phyloP scores from a whole-genome alignment of 2,888 invertebrate species.

The Ectropis crepuscularia region DNA sequence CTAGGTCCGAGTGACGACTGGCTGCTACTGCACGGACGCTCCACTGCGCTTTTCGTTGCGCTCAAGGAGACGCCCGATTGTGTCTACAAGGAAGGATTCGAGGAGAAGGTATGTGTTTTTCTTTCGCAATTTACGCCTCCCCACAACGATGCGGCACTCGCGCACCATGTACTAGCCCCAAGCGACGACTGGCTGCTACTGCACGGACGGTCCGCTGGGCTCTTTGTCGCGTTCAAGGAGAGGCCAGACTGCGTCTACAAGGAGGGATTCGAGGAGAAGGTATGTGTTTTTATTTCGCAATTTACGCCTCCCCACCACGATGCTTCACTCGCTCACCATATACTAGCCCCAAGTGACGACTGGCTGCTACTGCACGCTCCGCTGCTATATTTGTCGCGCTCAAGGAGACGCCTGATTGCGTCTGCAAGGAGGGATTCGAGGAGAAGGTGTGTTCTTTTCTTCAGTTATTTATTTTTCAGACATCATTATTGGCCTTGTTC shows the following conservation, averaged over 20 bases:
- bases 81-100: slow-evolving; percentile 55
- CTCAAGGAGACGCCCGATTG: slow-evolving; percentile 91
- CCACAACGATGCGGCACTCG: too few species aligned
- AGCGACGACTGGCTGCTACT: slow-evolving; percentile 90
- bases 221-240: slow-evolving; percentile 95
- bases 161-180: too few species aligned
- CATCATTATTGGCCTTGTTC: background rate
- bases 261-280: slow-evolving; percentile 40
- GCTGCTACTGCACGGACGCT: slow-evolving; percentile 91
- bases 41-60: slow-evolving; percentile 72
- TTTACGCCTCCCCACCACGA: too few species aligned
- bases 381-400: slow-evolving; percentile 93
- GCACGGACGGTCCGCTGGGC: slow-evolving; percentile 93
- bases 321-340: too few species aligned
- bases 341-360: too few species aligned
- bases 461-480: background rate
- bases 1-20: slow-evolving; percentile 87
- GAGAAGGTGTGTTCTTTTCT: slow-evolving; percentile 38
- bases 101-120: slow-evolving; percentile 39
- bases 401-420: slow-evolving; percentile 89
- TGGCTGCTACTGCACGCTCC: slow-evolving; percentile 92
- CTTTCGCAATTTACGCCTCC: too few species aligned
- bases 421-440: slow-evolving; percentile 49
- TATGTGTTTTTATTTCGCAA: slow-evolving; percentile 30
- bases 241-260: slow-evolving; percentile 83